Evolutionary conservation across 2,113 vertebrate genomes (phyloP), one percentile per base, ranked within the genome.

Genomic region (Nymphicus hollandicus): DNA sequence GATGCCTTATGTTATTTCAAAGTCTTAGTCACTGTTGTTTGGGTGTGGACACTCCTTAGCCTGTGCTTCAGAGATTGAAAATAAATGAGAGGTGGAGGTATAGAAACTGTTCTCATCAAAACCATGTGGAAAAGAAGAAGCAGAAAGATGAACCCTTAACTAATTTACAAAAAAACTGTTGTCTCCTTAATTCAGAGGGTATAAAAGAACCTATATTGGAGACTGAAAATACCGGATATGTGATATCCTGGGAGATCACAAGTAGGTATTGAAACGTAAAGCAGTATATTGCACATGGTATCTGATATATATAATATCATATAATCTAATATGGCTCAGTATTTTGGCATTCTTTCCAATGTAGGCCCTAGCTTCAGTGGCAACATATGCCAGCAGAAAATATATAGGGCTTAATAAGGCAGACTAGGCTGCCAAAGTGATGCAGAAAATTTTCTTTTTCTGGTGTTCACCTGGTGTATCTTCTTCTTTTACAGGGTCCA

Each of bases 1-100:
- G 88, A 96, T 91, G 96, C 53, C 85, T 97, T 76, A 81, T 91
- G 90, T 87, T 95, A 92, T 97, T 97, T 95, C 91, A 89, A 86
- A 81, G 84, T 80, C 96, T 95, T 96, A 96, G 78, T 95, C 95
- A 96, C 50, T 91, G 82, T 61, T 96, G 44, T 89, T 91, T 96
- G 95, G 95, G 91, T 94, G 97, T 96, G 86, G 93, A 28, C 86
- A 80, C 86, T 95, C 89, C 79, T 89, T 44, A 87, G 52, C 65
- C 24, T 71, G 77, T 50, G 60, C 70, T 95, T 89, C 88, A 95
- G 86, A 96, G 95, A 69, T 53, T 94, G 79, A 95, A 94, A 93
- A 94, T 90, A 94, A 91, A 85, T 66, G 63, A 92, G 86, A 96
- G 87, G 60, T 90, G 90, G 81, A 92, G 80, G 52, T 61, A 70